Base-by-base conservation (phyloP, 2,797 vertebrate genomes). In the Hypotaenidia okinawae region DNA sequence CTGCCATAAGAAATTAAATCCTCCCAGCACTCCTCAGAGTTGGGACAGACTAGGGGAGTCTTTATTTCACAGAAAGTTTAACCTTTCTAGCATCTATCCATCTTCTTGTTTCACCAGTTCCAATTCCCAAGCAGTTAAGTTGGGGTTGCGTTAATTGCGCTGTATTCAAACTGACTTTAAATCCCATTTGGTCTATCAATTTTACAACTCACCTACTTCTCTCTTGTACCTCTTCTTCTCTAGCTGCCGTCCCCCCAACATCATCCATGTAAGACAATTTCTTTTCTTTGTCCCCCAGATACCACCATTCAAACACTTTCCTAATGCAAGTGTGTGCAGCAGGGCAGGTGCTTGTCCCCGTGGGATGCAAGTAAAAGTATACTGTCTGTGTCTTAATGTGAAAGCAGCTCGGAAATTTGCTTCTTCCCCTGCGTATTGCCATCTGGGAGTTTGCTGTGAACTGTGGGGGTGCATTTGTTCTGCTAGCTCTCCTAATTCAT, bases 41-140 rank as follows among this genome's bases (percentile, higher is more conserved):
- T 87, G 33, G 37, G 49, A 87, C 54, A 80, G 78, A 85, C 84
- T 61, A 93, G 57, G 45, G 39, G 63, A 91, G 64, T 81, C 62
- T 83, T 84, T 74, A 68, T 93, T 89, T 94, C 92, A 87, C 32
- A 77, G 72, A 58, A 89, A 85, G 33, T 17, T 90, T 92, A 92
- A 84, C 57, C 72, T 93, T 92, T 61, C 52, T 63, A 84, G 27
- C 57, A 74, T 49, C 70, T 58, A 61, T 84, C 77, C 33, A 24
- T 84, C 25, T 39, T 83, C 72, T 80, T 73, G 33, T 90, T 92
- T 87, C 72, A 77, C 43, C 54, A 72, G 39, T 78, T 90, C 47
- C 51, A 74, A 16, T 79, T 75, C 32, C 35, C 22, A 25, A 66
- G 45, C 77, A 72, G 73, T 86, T 75, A 90, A 78, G 10, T 51